These are phyloP conservation scores for Ciconia stormi DNA, from an alignment of 2,113 vertebrate genomes.

Conservation along the genomic window DNA sequence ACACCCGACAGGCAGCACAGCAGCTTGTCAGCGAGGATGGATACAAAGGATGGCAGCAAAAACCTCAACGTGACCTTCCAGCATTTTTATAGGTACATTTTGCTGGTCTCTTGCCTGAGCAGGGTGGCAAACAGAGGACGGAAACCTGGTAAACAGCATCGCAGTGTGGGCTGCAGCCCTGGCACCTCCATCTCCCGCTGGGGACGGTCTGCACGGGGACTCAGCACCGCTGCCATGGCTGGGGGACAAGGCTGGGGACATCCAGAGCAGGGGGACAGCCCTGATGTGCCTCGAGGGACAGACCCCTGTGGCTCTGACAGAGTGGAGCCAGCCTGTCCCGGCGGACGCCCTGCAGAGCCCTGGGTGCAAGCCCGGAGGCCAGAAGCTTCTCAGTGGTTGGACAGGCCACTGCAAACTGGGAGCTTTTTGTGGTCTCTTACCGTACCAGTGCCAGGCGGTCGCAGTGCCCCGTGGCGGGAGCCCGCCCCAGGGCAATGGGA, in stretches of 20 bases:
- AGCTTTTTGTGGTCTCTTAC: neutral
- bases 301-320: neutral
- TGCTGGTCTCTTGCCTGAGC: slow-evolving; percentile 1
- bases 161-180: neutral
- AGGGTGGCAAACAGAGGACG: neutral
- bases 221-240: accelerated
- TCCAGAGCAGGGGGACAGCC: neutral
- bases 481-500: accelerated
- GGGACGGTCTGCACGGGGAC: neutral
- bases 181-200: neutral
- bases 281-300: neutral
- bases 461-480: neutral
- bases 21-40: neutral
- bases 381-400: neutral
- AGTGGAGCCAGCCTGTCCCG: neutral
- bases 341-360: neutral
- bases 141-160: neutral
- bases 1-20: neutral
- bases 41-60: neutral
- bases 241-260: neutral
- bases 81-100: neutral
- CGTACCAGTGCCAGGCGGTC: accelerated
- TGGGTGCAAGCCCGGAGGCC: neutral
- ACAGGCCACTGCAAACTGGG: neutral
- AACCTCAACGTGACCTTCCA: neutral